Evolutionary conservation across 2,113 vertebrate genomes (phyloP), one percentile per base, ranked within the genome.

Genomic region (Prinia subflava): DNA sequence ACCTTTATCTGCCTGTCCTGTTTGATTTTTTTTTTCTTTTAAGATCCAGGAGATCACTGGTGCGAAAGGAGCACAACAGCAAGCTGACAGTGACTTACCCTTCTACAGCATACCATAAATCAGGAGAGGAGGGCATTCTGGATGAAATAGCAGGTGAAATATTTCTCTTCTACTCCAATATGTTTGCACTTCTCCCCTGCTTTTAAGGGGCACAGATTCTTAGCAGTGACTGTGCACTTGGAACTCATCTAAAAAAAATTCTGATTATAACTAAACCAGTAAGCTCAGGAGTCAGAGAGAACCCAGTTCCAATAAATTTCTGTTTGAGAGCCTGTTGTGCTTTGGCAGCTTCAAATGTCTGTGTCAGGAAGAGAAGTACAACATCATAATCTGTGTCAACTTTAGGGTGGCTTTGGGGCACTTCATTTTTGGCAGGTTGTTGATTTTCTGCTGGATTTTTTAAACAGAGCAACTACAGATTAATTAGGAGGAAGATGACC

Each of bases 51-150:
- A 98, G 97, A 59, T 98, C 98, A 5, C 35, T 96, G 8, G 90
- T 99, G 46, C 97, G 99, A 9, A 98, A 98, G 85, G 99, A 99
- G 80, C 99, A 99, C 92, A 99, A 99, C 97, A 99, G 98, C 94
- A 99, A 99, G 67, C 96, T 99, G 91, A 99, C 98, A 9, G 77
- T 99, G 55, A 98, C 97, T 1, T 97, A 98, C n/a, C 97, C 98
- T 4, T 53, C 96, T 7, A 65, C 96, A 62, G 93, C 80, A 10
- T 64, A 84, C 71, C 97, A 9, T 56, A 94, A 98, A 37, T 83
- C 90, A 46, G 89, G 91, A 49, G 69, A 82, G 44, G 50, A 81
- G 50, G 22, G 20, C 28, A 27, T 84, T 15, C 27, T 76, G 92
- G 56, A 92, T 25, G 87, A 93, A 15, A 67, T 74, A 75, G 33